Percentiles rank a stretch among this genome's conserved stretches.
These are phyloP conservation scores for Bryconaethiops microstoma DNA, from an alignment of 2,797 vertebrate species.

Conservation along the genomic window DNA sequence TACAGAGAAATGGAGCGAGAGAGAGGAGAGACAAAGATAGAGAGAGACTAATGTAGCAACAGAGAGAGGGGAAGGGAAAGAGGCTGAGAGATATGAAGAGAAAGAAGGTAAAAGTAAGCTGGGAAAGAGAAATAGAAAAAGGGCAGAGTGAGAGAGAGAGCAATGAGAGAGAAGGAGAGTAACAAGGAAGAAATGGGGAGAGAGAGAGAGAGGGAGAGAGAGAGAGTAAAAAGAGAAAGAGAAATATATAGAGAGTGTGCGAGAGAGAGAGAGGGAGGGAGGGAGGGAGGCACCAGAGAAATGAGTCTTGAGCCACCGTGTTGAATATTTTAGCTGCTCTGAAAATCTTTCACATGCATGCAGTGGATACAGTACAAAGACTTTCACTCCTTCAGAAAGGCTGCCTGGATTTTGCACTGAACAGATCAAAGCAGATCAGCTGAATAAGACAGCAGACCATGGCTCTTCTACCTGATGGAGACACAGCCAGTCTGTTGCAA, in stretches of 20 bases:
- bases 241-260: background rate
- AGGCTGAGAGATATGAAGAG: too few species aligned
- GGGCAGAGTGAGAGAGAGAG: too few species aligned
- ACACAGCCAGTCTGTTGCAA: conserved; percentile 8
- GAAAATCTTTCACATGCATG: conserved; percentile 12
- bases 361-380: conserved; percentile 13
- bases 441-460: background rate
- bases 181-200: background rate
- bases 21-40: too few species aligned
- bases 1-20: too few species aligned
- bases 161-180: background rate
- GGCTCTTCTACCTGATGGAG: conserved; percentile 1
- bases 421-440: conserved; percentile 17
- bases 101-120: too few species aligned
- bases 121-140: too few species aligned
- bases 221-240: conserved; percentile 54
- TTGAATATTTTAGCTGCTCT: conserved; percentile 40
- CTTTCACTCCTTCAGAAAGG: background rate
- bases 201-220: conserved; percentile 67
- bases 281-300: background rate
- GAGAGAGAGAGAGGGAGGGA: background rate
- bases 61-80: too few species aligned
- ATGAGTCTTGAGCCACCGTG: conserved; percentile 1
- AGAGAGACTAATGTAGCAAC: too few species aligned
- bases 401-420: background rate